Evolutionary conservation across 1,140 invertebrate species (phyloP), one percentile per base, ranked within the genome.

Genomic region (Anoplolepis gracilipes): DNA sequence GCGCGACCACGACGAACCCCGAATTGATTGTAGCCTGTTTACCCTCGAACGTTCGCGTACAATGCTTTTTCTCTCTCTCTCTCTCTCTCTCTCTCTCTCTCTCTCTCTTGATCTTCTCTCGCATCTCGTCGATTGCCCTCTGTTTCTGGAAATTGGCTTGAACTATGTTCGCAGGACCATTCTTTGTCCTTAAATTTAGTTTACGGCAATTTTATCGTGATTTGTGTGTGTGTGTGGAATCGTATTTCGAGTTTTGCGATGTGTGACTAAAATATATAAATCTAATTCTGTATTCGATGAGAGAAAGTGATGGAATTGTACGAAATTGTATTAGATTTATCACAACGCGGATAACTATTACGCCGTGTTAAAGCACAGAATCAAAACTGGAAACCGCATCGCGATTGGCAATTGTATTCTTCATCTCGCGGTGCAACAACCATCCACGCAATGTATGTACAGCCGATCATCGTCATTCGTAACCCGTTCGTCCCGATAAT

Each of bases 21-120:
- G 89, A 93, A 92, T 93, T 93, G 92, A 93, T 93, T 93, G 92
- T 88, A 90, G 85, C 78, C 79, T 91, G 88, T 93, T 92, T 92
- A 91, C 89, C 86, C 89, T 92, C 75, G 85, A 82, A 87, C 85
- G 84, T 88, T 87, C 84, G 64, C 84, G 85, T 88, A 88, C 88
- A 91, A 88, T 91, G 85, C 85, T 73, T 78, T 57, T 49, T 69
- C 25, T 69, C 8, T 67, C 64, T 67, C 2, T 13, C 42, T 46
- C 42, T 49, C 82, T 57, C 33, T 69, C 22, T 69, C 42, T 69
- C 8, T 67, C 36, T 67, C 6, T 5, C 16, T 16, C 16, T 19
- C 78, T 30, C 33, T 69, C 75, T 77, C 77, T 81, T 78, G 79
- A 65, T 79, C 78, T 67, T 84, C 82, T 67, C 81, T 49, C 49